Evolutionary conservation across 2,888 invertebrate genomes (phyloP).

Genomic region (Orthosia gothica): DNA sequence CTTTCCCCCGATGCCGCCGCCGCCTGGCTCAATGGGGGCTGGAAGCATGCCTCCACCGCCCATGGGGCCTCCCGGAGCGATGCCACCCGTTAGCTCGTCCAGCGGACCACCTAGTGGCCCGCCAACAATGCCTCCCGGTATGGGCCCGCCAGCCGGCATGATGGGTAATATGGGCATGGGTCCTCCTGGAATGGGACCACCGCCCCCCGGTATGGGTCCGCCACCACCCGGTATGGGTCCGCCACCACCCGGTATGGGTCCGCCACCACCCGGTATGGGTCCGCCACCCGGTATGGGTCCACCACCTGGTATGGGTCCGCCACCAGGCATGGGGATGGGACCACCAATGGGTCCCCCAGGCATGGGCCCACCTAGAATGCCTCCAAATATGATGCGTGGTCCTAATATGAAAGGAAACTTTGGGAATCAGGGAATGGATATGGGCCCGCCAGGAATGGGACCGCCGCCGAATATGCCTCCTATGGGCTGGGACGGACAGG

Average conservation of each 20-base stretch:
- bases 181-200: constrained; percentile 79
- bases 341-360: constrained; percentile 81
- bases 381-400: constrained; percentile 83
- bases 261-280: constrained; percentile 69
- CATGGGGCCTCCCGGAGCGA: constrained; percentile 81
- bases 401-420: constrained; percentile 79
- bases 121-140: constrained; percentile 69
- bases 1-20: constrained; percentile 83
- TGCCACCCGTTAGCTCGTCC: constrained; percentile 78
- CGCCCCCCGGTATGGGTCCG: constrained; percentile 69
- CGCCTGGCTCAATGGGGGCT: constrained; percentile 79
- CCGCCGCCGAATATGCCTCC: constrained; percentile 85
- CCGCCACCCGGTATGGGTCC: constrained; percentile 78
- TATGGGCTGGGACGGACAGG: constrained; percentile 85
- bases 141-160: constrained; percentile 73
- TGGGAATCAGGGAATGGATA: constrained; percentile 83
- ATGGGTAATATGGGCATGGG: constrained; percentile 77
- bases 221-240: constrained; percentile 78
- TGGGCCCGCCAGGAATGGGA: constrained; percentile 87
- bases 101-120: constrained; percentile 72
- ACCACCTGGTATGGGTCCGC: constrained; percentile 69
- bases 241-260: constrained; percentile 72
- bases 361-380: constrained; percentile 84
- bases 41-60: constrained; percentile 72
- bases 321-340: constrained; percentile 77